Evolutionary conservation across 2,113 vertebrate genomes (phyloP).

Genomic region (Ursus arctos): DNA sequence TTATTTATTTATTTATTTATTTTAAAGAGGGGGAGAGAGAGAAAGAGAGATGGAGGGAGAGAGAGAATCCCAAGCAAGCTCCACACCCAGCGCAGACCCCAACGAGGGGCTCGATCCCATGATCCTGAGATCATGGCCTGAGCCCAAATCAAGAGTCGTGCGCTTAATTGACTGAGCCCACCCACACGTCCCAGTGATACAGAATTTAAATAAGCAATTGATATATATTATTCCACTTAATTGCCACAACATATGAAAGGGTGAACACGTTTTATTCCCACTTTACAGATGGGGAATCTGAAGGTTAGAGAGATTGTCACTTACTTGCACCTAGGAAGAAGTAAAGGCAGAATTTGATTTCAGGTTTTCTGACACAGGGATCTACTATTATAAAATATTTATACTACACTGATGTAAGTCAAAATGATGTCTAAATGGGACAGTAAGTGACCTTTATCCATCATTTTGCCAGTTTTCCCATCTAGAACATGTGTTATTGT

Average conservation of each 20-base stretch:
- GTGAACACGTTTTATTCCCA: background rate
- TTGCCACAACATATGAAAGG: background rate
- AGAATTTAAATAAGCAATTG: conserved; percentile 27
- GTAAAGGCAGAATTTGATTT: background rate
- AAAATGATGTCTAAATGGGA: background rate
- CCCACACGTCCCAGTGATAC: background rate
- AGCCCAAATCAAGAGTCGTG: background rate
- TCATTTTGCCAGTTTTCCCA: conserved; percentile 7
- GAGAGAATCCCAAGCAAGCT: background rate
- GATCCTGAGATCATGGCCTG: background rate
- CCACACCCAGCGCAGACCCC: background rate
- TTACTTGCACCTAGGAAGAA: background rate
- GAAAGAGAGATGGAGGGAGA: background rate
- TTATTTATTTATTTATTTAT: too few species aligned
- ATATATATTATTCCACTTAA: background rate
- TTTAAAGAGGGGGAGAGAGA: background rate
- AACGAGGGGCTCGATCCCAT: background rate
- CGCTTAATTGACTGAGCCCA: background rate
- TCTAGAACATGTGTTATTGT: background rate
- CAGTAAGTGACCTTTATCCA: background rate
- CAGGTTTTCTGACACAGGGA: background rate
- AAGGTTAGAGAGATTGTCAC: background rate
- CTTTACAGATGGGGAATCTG: background rate
- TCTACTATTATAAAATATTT: background rate
- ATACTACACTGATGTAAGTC: background rate